phyloP scores from a whole-genome alignment of 2,797 vertebrate species.

The Syngnathus acus region DNA sequence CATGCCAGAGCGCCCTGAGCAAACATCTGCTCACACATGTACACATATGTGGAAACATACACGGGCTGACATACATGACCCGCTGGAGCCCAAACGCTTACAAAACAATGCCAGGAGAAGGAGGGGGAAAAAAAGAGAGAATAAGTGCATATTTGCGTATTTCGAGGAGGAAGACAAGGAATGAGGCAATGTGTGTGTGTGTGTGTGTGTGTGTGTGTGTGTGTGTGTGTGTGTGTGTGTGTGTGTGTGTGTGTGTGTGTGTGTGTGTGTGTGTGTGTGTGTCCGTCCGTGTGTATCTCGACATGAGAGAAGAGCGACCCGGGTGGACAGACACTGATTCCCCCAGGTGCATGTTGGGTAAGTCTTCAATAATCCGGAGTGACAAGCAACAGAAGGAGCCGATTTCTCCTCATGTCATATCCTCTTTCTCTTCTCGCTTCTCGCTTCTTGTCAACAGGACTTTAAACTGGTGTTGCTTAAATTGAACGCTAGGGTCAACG shows the following conservation, averaged over 20 bases:
- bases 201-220: conserved; percentile 9
- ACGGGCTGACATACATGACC: conserved; percentile 49
- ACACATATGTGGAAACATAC: conserved; percentile 74
- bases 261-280: conserved; percentile 14
- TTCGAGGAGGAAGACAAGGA: conserved; percentile 19
- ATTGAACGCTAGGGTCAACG: conserved; percentile 67
- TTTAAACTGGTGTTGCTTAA: conserved; percentile 75
- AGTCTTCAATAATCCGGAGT: conserved; percentile 76
- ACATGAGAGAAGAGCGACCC: conserved; percentile 59
- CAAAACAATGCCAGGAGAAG: conserved; percentile 13
- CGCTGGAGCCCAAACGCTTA: conserved; percentile 22
- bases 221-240: conserved; percentile 18
- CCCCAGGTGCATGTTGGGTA: conserved; percentile 76
- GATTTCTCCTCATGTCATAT: conserved; percentile 75
- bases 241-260: conserved; percentile 16
- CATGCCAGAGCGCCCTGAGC: conserved; percentile 60
- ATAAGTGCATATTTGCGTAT: conserved; percentile 23
- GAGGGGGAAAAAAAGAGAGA: conserved; percentile 11
- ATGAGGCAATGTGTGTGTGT: conserved; percentile 14
- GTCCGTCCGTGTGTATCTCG: conserved; percentile 39
- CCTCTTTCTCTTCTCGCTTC: conserved; percentile 71
- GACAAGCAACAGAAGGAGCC: conserved; percentile 77
- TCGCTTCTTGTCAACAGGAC: conserved; percentile 72
- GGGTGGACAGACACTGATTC: conserved; percentile 73
- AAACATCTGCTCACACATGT: conserved; percentile 70